These are phyloP conservation scores for Mimumesa dahlbomi DNA, from an alignment of 2,888 invertebrate genomes.

Conservation along the genomic window DNA sequence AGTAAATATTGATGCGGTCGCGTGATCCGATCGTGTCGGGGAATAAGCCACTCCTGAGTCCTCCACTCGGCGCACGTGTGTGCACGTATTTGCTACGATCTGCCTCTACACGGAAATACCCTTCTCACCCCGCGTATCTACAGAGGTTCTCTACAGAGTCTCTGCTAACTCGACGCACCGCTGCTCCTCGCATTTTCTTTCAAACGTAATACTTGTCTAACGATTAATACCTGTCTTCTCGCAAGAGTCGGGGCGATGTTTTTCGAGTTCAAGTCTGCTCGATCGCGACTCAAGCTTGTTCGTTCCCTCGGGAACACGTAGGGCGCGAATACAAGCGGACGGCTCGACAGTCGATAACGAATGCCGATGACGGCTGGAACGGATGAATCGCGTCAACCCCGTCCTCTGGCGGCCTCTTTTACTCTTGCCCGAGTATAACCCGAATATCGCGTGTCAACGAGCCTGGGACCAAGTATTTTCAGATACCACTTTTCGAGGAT, in stretches of 20 bases:
- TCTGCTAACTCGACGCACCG: too few species aligned
- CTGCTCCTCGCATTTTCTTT: not conserved
- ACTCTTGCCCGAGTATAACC: conserved; percentile 11
- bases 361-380: conserved; percentile 61
- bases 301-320: too few species aligned
- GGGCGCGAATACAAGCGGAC: not conserved
- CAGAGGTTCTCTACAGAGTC: too few species aligned
- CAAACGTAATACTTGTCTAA: too few species aligned
- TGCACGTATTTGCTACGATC: not conserved
- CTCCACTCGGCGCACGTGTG: not conserved
- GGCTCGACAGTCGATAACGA: conserved; percentile 20
- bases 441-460: conserved; percentile 68
- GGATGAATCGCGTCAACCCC: conserved; percentile 49
- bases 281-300: too few species aligned
- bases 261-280: too few species aligned
- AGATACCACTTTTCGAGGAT: not conserved
- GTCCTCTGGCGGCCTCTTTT: conserved; percentile 1
- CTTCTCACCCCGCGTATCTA: too few species aligned
- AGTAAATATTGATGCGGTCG: conserved; percentile 49
- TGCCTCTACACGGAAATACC: not conserved
- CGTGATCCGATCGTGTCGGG: conserved; percentile 45
- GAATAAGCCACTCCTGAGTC: conserved; percentile 42
- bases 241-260: not conserved
- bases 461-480: conserved; percentile 23
- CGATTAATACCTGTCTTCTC: too few species aligned